Conservation (phyloP, 2,888 invertebrate species). For the Caprella mutica region DNA sequence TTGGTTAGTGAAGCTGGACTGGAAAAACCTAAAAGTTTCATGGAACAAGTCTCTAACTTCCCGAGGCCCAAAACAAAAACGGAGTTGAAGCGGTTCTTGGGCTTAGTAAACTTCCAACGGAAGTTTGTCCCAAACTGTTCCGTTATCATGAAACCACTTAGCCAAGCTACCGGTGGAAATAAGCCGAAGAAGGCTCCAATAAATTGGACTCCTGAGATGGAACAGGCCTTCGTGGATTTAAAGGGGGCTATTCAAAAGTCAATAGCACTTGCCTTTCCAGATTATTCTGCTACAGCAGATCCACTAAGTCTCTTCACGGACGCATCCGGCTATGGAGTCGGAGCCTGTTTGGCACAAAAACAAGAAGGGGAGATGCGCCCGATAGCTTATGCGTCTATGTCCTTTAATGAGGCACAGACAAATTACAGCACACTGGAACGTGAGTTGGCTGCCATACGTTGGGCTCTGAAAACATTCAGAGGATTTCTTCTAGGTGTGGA, state of each 20-base stretch:
- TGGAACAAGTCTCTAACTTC: background rate
- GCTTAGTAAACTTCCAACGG: background rate
- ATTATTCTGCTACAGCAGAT: background rate
- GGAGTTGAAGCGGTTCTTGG: background rate
- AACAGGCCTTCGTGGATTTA: background rate
- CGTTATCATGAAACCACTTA: background rate
- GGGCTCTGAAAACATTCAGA: background rate
- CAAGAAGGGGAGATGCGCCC: background rate
- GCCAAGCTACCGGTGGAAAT: background rate
- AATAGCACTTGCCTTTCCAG: background rate
- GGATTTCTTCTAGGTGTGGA: background rate
- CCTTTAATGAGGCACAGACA: background rate
- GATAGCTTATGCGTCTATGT: background rate
- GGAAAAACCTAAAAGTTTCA: background rate
- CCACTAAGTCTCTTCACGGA: background rate
- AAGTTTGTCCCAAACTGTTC: background rate
- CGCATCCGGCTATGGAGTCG: background rate
- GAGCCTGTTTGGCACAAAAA: background rate
- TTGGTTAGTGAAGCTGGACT: background rate
- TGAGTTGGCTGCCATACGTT: background rate
- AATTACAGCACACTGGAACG: background rate
- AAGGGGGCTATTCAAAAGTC: background rate
- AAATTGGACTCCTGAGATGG: background rate
- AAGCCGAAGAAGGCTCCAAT: background rate
- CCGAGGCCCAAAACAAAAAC: background rate